phyloP scores from a whole-genome alignment of 2,888 invertebrate genomes.

The Sphaerophoria rueppellii region DNA sequence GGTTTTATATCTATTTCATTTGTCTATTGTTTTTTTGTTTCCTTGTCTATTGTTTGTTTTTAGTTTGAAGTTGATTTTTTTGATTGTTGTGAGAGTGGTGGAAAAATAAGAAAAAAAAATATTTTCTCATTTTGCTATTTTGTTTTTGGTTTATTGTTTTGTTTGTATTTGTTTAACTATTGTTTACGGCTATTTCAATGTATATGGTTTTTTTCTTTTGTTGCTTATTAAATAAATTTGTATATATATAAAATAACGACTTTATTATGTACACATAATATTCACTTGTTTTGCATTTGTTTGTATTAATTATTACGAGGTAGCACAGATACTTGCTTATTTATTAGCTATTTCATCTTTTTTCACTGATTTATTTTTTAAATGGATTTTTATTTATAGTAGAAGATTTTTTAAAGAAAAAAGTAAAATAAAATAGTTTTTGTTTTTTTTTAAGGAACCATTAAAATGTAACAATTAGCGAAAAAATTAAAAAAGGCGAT shows the following conservation, averaged over 20 bases:
- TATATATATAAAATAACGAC: constrained; percentile 73
- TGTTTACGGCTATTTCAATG: constrained; percentile 71
- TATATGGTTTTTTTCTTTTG: constrained; percentile 64
- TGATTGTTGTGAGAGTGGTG: constrained; percentile 68
- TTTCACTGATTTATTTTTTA: constrained; percentile 25
- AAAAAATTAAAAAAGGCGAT: constrained; percentile 18
- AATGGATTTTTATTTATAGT: constrained; percentile 38
- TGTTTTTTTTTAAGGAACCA: constrained; percentile 55
- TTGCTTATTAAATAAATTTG: constrained; percentile 73
- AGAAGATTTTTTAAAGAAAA: constrained; percentile 44
- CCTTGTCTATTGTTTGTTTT: constrained; percentile 53
- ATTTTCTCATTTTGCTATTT: constrained; percentile 62
- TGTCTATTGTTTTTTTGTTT: constrained; percentile 67
- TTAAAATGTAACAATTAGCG: constrained; percentile 68
- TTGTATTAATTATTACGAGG: constrained; percentile 73
- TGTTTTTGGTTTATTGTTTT: constrained; percentile 55
- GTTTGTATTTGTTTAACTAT: constrained; percentile 33
- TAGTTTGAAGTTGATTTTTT: constrained; percentile 41
- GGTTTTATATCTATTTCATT: constrained; percentile 69
- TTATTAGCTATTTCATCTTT: constrained; percentile 67
- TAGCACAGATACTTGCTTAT: constrained; percentile 74
- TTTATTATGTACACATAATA: constrained; percentile 73
- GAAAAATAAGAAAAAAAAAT: constrained; percentile 47
- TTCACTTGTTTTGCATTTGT: constrained; percentile 64
- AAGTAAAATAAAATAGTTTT: constrained; percentile 45